These are phyloP conservation scores for Grantiella picta DNA, from an alignment of 2,113 vertebrate genomes.

Conservation along the genomic window DNA sequence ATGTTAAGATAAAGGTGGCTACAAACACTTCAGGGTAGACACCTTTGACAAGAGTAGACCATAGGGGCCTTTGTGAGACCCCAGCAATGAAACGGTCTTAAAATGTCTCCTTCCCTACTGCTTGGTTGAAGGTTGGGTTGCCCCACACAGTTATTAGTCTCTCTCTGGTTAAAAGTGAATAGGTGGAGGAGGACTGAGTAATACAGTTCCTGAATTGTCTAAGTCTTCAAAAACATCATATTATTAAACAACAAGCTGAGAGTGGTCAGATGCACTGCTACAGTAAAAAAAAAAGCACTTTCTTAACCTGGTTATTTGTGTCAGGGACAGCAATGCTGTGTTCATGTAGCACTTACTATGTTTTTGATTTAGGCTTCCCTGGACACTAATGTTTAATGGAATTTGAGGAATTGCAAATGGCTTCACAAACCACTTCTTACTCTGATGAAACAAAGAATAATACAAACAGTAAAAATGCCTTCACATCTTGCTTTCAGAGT, in stretches of 20 bases:
- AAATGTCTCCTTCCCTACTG: background rate
- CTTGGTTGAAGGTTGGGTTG: background rate
- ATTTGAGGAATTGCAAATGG: slow-evolving; percentile 66
- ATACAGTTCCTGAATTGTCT: background rate
- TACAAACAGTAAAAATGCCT: background rate
- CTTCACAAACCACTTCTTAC: slow-evolving; percentile 64
- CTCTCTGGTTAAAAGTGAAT: background rate
- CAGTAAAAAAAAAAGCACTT: background rate
- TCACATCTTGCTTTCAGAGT: slow-evolving; percentile 28
- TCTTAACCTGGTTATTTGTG: background rate
- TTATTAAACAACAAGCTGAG: background rate
- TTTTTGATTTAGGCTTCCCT: slow-evolving; percentile 45
- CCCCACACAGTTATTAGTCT: background rate
- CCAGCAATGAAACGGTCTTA: background rate
- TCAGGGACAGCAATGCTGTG: background rate
- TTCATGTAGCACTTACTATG: background rate
- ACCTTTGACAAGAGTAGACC: background rate
- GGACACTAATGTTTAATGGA: slow-evolving; percentile 45
- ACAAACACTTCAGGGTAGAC: background rate
- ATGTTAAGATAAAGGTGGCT: background rate
- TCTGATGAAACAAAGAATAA: slow-evolving; percentile 58
- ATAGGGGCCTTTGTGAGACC: background rate
- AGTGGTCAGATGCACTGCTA: background rate
- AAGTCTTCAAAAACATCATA: background rate
- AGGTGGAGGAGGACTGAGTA: background rate